Conservation (phyloP, 2,797 vertebrate species). For the Botia kubotai region DNA sequence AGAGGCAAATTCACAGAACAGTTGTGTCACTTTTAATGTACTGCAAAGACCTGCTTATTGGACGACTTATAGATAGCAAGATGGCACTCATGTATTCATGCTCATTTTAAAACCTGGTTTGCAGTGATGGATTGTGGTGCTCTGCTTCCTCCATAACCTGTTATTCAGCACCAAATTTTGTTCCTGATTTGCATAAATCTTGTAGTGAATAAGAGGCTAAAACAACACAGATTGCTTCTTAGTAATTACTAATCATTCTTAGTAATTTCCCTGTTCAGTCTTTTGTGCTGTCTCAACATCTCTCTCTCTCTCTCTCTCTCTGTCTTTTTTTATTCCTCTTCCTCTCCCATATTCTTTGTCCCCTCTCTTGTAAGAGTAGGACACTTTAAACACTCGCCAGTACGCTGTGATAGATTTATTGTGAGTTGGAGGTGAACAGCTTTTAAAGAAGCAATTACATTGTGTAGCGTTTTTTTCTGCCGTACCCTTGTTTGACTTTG, state of each 20-base stretch:
- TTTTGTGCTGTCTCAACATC: background rate
- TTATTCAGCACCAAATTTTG: too few relatives aligned
- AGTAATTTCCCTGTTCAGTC: background rate
- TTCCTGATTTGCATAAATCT: too few relatives aligned
- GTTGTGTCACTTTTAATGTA: background rate
- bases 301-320: background rate
- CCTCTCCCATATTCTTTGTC: background rate
- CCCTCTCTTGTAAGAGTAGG: slow-evolving; percentile 26
- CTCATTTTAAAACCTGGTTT: too few relatives aligned
- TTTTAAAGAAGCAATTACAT: slow-evolving; percentile 51
- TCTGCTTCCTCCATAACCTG: too few relatives aligned
- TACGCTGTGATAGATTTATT: slow-evolving; percentile 43
- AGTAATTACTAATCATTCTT: too few relatives aligned
- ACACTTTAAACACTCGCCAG: slow-evolving; percentile 40
- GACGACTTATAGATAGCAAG: too few relatives aligned
- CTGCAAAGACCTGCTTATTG: background rate
- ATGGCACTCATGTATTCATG: too few relatives aligned
- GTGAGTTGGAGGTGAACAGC: slow-evolving; percentile 47
- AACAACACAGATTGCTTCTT: background rate
- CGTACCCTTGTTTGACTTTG: slow-evolving; percentile 55
- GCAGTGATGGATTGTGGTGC: too few relatives aligned
- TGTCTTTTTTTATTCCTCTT: background rate
- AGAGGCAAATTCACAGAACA: background rate
- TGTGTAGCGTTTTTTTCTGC: slow-evolving; percentile 18
- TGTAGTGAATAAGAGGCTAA: too few relatives aligned